These are phyloP conservation scores for Bombus balteatus DNA, from an alignment of 1,140 invertebrate species.

Conservation along the genomic window DNA sequence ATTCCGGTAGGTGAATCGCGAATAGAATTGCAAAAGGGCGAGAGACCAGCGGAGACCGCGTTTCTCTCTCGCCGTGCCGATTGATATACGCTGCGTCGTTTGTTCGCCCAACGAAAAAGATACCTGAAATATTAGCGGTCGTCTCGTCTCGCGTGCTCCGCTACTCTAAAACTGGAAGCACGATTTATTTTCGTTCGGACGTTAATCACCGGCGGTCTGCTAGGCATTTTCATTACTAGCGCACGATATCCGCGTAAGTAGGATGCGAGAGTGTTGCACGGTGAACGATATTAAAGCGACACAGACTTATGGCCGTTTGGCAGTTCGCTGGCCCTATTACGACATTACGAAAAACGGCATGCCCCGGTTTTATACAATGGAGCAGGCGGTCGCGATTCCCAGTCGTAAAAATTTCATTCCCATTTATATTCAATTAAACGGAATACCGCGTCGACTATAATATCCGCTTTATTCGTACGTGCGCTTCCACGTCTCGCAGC, in stretches of 20 bases:
- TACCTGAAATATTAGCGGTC: background rate
- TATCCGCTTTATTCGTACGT: background rate
- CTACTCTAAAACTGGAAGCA: background rate
- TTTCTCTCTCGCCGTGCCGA: background rate
- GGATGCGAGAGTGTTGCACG: background rate
- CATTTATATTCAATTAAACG: constrained; percentile 13
- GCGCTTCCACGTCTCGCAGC: background rate
- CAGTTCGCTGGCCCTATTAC: background rate
- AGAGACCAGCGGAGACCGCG: background rate
- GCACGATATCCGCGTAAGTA: constrained; percentile 13
- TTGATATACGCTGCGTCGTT: constrained; percentile 21
- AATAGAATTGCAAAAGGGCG: constrained; percentile 18
- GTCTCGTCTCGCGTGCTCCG: background rate
- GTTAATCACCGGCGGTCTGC: constrained; percentile 21
- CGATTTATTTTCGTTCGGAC: constrained; percentile 37
- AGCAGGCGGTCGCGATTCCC: background rate
- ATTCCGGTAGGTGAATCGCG: constrained; percentile 32
- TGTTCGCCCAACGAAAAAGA: background rate
- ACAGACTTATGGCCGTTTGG: background rate
- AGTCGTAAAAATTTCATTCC: background rate
- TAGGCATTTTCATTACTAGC: constrained; percentile 38
- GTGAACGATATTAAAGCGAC: constrained; percentile 35
- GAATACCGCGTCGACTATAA: background rate
- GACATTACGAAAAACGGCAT: background rate
- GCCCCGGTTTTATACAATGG: background rate